Evolutionary conservation across 2,888 invertebrate species (phyloP), one percentile per base, ranked within the genome.

Genomic region (Drosophila mercatorum): DNA sequence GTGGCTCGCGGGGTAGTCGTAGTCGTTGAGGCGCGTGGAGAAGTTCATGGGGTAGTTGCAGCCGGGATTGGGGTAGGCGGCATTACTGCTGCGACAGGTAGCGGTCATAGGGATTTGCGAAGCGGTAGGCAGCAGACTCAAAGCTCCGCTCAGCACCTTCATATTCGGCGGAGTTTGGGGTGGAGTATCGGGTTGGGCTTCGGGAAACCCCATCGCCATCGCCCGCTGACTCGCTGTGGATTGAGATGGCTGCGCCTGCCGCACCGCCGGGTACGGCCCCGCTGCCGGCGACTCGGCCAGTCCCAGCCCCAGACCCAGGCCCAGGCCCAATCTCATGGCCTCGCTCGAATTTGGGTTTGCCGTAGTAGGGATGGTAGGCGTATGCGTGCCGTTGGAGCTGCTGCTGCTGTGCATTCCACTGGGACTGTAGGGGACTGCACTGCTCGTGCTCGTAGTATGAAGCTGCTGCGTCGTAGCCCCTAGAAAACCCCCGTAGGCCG

Each of bases 141-240:
- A 95, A 92, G 95, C 95, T 85, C 95, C 96, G 93, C 96, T 96
- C 91, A 96, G 96, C 91, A 97, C 95, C 93, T 97, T 97, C 97
- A 97, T 97, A 94, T 96, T 97, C 92, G 98, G 98, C 81, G 98
- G 98, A 81, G 98, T 98, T 94, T 98, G 97, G 41, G 97, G 97
- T 84, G 97, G 98, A 77, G 98, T 98, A 94, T 98, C 98, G 87
- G 93, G 95, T 92, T 96, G 96, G 93, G 97, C 96, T 93, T 97
- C 96, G 92, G 97, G 96, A 94, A 97, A 97, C 92, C 96, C 96
- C 93, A 96, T 95, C 93, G 87, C 91, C 90, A 96, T 95, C 93
- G 88, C 91, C 91, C 91, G 85, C 80, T 92, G 93, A 85, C 80
- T 91, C 85, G 88, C 90, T 81, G 83, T 90, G 78, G 91, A 90